Percentiles rank a stretch among this genome's conserved stretches.
These are phyloP conservation scores for Heliconius erato DNA, from an alignment of 2,888 invertebrate genomes.

Conservation along the genomic window DNA sequence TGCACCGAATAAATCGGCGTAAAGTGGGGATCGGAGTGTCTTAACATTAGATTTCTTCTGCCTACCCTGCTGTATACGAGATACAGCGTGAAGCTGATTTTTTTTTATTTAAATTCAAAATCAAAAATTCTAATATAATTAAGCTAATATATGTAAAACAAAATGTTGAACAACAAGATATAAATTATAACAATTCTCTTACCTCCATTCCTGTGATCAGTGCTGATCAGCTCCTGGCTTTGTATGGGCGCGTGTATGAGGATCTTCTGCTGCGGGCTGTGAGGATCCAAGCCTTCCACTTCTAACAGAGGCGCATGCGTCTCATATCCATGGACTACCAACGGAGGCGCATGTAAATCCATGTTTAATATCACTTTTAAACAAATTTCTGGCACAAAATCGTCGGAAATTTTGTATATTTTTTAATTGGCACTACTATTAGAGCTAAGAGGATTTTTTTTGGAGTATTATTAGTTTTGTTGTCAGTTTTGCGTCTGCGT, in stretches of 20 bases:
- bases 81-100: no score
- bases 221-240: conserved; percentile 76
- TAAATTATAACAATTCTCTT: conserved; percentile 48
- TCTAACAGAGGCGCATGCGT: conserved; percentile 81
- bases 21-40: no score
- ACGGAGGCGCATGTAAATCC: conserved; percentile 81
- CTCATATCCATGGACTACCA: conserved; percentile 81
- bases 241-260: conserved; percentile 81
- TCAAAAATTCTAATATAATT: no score
- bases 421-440: conserved; percentile 47
- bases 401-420: conserved; percentile 55
- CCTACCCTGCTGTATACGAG: no score
- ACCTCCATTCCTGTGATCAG: conserved; percentile 82
- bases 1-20: no score
- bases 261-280: conserved; percentile 83
- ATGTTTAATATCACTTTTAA: conserved; percentile 56
- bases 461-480: conserved; percentile 62
- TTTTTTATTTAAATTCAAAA: no score
- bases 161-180: not conserved
- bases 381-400: conserved; percentile 49
- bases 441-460: conserved; percentile 67
- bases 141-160: not conserved
- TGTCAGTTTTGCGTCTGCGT: conserved; percentile 50
- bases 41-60: no score
- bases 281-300: conserved; percentile 80